These are phyloP conservation scores for Spialia ferax DNA, from an alignment of 2,888 invertebrate genomes.

Conservation along the genomic window DNA sequence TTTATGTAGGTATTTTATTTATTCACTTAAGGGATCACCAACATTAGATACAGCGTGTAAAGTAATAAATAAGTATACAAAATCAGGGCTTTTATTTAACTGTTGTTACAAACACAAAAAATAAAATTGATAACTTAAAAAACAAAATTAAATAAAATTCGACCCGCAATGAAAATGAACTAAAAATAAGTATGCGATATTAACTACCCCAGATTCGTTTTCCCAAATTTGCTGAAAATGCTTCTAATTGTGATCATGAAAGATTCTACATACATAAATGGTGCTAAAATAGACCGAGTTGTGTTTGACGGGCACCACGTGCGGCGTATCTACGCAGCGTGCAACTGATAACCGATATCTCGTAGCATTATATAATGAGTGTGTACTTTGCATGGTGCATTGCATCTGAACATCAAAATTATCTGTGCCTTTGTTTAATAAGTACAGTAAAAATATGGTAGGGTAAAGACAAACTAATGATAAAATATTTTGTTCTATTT, in stretches of 20 bases:
- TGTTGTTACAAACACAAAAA: no score
- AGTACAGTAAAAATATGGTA: not conserved
- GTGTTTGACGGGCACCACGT: constrained; percentile 14
- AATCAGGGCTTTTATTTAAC: no score
- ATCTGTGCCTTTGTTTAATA: not conserved
- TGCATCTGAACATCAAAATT: not conserved
- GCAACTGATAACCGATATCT: constrained; percentile 3
- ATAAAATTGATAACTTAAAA: no score
- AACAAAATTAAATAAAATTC: no score
- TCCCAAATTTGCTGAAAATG: not conserved
- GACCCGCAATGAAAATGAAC: no score
- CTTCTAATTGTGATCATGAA: not conserved
- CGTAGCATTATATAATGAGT: not conserved
- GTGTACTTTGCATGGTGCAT: not conserved
- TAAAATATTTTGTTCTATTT: not conserved
- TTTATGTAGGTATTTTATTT: no score
- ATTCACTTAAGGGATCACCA: no score
- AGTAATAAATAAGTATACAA: no score
- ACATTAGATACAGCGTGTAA: no score
- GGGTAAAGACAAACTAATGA: no score
- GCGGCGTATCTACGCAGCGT: constrained; percentile 6
- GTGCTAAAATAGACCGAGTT: constrained; percentile 7
- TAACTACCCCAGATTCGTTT: not conserved
- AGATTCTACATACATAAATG: not conserved
- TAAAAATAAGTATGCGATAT: no score